These are phyloP conservation scores for Tipula lateralis DNA, from an alignment of 2,888 invertebrate species.

Conservation along the genomic window DNA sequence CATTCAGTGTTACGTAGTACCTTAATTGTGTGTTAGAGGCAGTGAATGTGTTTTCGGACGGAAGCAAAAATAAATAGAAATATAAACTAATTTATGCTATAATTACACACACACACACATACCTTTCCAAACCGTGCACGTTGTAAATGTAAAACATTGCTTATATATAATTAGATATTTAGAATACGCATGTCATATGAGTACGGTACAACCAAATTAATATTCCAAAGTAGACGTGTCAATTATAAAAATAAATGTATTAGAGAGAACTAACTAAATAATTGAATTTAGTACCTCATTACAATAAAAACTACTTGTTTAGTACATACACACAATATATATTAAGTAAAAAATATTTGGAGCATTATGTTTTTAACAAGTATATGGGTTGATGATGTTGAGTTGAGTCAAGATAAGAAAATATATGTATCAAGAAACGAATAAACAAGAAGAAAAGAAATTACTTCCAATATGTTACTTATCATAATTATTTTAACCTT, in stretches of 20 bases:
- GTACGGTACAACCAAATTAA: background rate
- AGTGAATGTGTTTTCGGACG: no score
- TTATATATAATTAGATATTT: no score
- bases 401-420: background rate
- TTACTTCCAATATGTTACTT: background rate
- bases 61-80: no score
- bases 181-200: no score
- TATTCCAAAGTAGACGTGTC: background rate
- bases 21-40: no score
- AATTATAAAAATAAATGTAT: background rate
- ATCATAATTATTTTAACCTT: constrained; percentile 6
- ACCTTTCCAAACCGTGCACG: no score
- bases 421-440: no score
- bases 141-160: no score
- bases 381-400: background rate
- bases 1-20: background rate
- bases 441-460: background rate
- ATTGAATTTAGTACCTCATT: background rate
- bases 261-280: background rate
- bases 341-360: background rate
- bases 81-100: no score
- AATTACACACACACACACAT: no score
- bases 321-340: background rate
- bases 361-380: background rate
- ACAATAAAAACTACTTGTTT: background rate